A percentile compares a stretch with the other conserved stretches of the same genome.
phyloP scores from a whole-genome alignment of 2,888 invertebrate species.

The Pseudococcus longispinus region DNA sequence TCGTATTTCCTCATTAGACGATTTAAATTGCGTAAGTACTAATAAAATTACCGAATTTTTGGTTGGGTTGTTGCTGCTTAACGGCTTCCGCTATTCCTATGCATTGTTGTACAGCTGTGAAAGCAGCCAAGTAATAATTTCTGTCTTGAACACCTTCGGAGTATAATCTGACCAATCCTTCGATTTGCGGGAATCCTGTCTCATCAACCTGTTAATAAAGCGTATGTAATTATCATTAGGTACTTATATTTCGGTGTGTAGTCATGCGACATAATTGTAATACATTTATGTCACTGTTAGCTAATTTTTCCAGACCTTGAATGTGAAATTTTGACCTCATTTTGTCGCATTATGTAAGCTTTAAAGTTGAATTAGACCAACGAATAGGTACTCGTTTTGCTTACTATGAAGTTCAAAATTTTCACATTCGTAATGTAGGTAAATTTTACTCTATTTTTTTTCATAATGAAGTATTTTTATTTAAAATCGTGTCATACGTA shows the following conservation, averaged over 20 bases:
- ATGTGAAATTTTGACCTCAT: constrained; percentile 2
- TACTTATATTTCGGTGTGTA: background rate
- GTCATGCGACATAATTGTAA: background rate
- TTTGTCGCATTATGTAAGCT: background rate
- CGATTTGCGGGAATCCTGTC: constrained; percentile 76
- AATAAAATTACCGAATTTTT: constrained; percentile 57
- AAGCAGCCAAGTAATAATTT: constrained; percentile 77
- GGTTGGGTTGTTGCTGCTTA: constrained; percentile 60
- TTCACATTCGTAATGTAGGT: background rate
- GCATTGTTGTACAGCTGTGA: constrained; percentile 74
- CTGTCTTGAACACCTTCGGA: constrained; percentile 80
- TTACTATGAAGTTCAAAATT: background rate
- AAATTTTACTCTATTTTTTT: background rate
- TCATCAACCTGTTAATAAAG: constrained; percentile 69
- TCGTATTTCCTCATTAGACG: background rate
- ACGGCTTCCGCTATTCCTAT: constrained; percentile 68
- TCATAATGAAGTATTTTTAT: background rate
- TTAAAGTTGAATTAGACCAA: background rate
- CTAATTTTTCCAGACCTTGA: constrained; percentile 15
- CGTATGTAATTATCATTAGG: background rate
- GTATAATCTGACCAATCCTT: constrained; percentile 76
- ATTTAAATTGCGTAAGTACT: constrained; percentile 24
- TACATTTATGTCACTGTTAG: background rate
- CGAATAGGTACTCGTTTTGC: background rate
- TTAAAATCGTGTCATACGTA: no score